These are phyloP conservation scores for Ryuthela nishihirai DNA, from an alignment of 2,888 invertebrate species.

Conservation along the genomic window DNA sequence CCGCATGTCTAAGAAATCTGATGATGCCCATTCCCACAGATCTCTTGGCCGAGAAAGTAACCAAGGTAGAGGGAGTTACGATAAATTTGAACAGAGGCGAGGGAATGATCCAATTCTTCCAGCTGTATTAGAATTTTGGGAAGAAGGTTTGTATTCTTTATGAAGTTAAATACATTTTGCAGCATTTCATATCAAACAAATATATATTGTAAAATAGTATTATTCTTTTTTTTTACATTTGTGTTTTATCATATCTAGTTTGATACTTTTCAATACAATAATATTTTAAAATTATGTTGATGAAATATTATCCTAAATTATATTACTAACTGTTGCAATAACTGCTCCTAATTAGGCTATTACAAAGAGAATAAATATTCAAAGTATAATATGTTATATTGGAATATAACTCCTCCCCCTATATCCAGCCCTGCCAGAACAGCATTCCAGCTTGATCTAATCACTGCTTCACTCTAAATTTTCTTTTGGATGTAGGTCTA, in stretches of 20 bases:
- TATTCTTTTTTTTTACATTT: background rate
- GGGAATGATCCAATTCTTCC: conserved; percentile 88
- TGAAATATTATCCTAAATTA: too few species aligned
- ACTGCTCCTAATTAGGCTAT: too few species aligned
- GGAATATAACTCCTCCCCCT: too few species aligned
- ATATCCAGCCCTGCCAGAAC: too few species aligned
- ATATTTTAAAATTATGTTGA: background rate
- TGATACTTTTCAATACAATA: background rate
- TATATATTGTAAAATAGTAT: background rate
- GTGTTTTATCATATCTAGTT: background rate
- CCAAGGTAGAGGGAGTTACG: conserved; percentile 25
- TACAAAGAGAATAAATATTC: too few species aligned
- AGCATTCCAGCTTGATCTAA: too few species aligned
- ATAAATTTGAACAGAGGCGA: conserved; percentile 33
- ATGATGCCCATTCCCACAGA: conserved; percentile 42
- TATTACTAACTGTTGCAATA: too few species aligned
- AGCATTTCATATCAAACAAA: background rate
- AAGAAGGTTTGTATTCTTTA: conserved; percentile 60
- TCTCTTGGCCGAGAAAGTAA: conserved; percentile 32
- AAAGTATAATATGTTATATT: too few species aligned
- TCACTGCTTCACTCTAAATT: too few species aligned
- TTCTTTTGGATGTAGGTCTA: too few species aligned
- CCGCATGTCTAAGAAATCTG: conserved; percentile 60
- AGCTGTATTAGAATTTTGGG: conserved; percentile 89
- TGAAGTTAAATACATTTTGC: background rate